Evolutionary conservation across 2,113 vertebrate species (phyloP).

Genomic region (Thalassarche chlororhynchos): DNA sequence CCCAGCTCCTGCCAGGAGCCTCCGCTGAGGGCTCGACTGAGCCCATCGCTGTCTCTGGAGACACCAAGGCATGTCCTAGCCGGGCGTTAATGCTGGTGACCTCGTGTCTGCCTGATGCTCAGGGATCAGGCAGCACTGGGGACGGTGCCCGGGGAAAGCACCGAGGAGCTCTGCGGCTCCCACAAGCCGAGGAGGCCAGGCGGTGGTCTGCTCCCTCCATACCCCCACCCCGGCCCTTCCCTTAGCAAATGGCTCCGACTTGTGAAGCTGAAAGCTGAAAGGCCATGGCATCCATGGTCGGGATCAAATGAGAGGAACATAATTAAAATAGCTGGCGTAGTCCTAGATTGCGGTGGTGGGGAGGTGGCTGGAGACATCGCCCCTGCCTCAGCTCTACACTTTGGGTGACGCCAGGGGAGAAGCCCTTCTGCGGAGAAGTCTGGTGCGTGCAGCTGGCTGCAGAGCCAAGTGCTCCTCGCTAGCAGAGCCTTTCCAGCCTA

Average conservation of each 20-base stretch:
- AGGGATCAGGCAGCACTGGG: no score
- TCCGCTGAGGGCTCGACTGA: rapidly evolving
- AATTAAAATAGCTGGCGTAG: rapidly evolving
- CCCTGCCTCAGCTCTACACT: not conserved
- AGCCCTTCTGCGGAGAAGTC: not conserved
- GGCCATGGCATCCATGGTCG: not conserved
- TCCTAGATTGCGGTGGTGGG: rapidly evolving
- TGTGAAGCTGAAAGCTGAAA: not conserved
- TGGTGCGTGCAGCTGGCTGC: not conserved
- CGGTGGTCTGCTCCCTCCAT: not conserved
- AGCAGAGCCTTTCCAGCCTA: not conserved
- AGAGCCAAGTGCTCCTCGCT: rapidly evolving
- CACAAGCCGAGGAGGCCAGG: not conserved
- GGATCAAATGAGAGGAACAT: not conserved
- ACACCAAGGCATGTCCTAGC: not conserved
- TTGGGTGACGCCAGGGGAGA: not conserved
- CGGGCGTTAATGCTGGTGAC: rapidly evolving
- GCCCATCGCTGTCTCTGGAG: not conserved
- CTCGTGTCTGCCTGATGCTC: rapidly evolving
- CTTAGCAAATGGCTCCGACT: not conserved
- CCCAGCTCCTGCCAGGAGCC: not conserved
- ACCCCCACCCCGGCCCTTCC: not conserved
- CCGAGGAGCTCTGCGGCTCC: not conserved
- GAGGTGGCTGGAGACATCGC: not conserved
- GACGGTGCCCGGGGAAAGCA: not conserved